phyloP scores from a whole-genome alignment of 2,888 invertebrate genomes.

The Microctonus aethiopoides region DNA sequence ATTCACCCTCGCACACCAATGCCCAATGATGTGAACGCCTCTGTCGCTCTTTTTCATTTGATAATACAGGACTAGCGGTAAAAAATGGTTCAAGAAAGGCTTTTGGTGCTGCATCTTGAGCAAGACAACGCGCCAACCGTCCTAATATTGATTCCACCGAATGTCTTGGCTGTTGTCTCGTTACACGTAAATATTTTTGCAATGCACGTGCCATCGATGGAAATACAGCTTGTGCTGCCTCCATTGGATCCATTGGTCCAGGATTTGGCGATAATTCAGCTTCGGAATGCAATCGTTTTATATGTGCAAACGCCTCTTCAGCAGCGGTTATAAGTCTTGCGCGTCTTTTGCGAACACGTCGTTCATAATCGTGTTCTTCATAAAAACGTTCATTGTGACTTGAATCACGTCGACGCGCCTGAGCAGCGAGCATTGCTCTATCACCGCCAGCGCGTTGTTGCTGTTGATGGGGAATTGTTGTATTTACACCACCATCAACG shows the following conservation, averaged over 20 bases:
- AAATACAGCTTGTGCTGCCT: conserved; percentile 97
- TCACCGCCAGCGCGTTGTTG: conserved; percentile 56
- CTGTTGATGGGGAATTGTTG: conserved; percentile 75
- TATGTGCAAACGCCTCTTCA: conserved; percentile 98
- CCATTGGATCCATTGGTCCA: conserved; percentile 88
- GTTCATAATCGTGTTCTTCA: conserved; percentile 96
- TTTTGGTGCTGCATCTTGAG: conserved; percentile 92
- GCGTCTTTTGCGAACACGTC: conserved; percentile 89
- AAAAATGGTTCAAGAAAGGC: conserved; percentile 96
- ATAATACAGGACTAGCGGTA: conserved; percentile 83
- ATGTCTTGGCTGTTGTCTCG: conserved; percentile 95
- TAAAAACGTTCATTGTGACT: conserved; percentile 98
- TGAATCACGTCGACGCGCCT: conserved; percentile 86
- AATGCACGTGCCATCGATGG: conserved; percentile 95
- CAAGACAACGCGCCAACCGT: conserved; percentile 91
- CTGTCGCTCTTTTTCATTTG: conserved; percentile 82
- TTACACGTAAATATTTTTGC: conserved; percentile 95
- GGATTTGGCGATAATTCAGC: conserved; percentile 77
- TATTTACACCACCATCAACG: conserved; percentile 84
- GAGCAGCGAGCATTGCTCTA: conserved; percentile 69
- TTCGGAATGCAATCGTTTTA: conserved; percentile 82
- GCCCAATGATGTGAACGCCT: conserved; percentile 95
- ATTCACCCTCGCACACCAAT: conserved; percentile 86
- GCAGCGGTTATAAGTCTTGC: conserved; percentile 93
- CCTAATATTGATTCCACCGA: conserved; percentile 92